Conservation (phyloP, 2,888 invertebrate genomes). For the Oscheius sp. region DNA sequence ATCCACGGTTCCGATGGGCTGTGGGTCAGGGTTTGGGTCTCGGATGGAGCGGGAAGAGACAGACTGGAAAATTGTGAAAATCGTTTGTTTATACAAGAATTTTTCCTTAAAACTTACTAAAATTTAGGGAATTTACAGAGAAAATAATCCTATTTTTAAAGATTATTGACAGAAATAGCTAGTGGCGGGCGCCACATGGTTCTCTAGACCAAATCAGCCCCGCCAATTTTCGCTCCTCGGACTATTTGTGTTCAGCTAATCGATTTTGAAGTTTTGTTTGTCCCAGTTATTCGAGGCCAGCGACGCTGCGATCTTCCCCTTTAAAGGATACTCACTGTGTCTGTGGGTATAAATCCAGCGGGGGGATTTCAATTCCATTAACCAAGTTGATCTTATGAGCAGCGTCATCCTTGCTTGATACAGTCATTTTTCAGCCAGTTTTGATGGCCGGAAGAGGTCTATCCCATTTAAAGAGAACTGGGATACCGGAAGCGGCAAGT, state of each 20-base stretch:
- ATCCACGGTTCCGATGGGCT: constrained; percentile 46
- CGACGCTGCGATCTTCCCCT: background rate
- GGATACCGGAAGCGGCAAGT: too few relatives aligned
- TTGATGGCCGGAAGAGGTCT: background rate
- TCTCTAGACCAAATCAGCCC: background rate
- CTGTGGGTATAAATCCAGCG: constrained; percentile 10
- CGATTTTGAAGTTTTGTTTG: constrained; percentile 17
- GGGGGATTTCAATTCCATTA: constrained; percentile 31
- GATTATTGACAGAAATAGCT: too few relatives aligned
- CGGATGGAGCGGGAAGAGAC: background rate
- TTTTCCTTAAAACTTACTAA: too few relatives aligned
- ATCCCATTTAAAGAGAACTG: constrained; percentile 19
- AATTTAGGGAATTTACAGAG: too few relatives aligned
- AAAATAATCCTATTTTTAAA: too few relatives aligned
- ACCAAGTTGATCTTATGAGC: constrained; percentile 13
- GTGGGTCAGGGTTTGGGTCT: constrained; percentile 30
- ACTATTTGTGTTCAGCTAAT: constrained; percentile 6
- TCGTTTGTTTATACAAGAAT: background rate
- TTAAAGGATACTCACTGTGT: constrained; percentile 13
- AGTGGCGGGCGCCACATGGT: too few relatives aligned
- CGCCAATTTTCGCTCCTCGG: background rate
- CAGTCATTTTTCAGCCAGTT: constrained; percentile 4
- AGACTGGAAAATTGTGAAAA: background rate
- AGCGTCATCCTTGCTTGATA: background rate
- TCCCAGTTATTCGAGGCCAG: constrained; percentile 7